Evolutionary conservation across 2,797 vertebrate species (phyloP).

Genomic region (Paratrypauchen microcephalus): DNA sequence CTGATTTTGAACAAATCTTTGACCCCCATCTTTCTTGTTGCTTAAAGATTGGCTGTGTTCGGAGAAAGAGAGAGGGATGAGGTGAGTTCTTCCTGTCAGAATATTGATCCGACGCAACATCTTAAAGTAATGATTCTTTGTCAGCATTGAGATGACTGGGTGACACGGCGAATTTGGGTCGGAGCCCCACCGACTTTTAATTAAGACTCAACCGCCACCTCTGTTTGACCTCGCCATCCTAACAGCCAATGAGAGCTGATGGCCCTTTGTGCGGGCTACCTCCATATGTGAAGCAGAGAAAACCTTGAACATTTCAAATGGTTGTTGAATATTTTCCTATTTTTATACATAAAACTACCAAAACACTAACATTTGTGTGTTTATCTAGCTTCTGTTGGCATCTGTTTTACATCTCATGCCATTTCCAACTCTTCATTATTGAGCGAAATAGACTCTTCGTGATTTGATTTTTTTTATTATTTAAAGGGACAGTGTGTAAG

Average conservation of each 20-base stretch:
- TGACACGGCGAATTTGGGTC: slow-evolving; percentile 59
- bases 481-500: no score
- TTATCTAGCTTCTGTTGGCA: no score
- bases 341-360: slow-evolving; percentile 15
- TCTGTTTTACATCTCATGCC: no score
- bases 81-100: slow-evolving; percentile 66
- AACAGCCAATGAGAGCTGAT: slow-evolving; percentile 36
- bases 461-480: no score
- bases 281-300: slow-evolving; percentile 49
- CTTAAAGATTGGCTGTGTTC: slow-evolving; percentile 60
- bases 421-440: no score
- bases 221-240: slow-evolving; percentile 65
- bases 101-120: slow-evolving; percentile 76
- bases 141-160: slow-evolving; percentile 70
- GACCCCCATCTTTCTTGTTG: slow-evolving; percentile 72
- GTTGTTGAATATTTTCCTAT: slow-evolving; percentile 15
- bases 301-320: slow-evolving; percentile 41
- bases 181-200: slow-evolving; percentile 72
- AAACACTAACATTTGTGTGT: neutral
- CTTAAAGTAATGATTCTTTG: slow-evolving; percentile 75
- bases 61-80: slow-evolving; percentile 32
- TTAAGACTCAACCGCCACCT: slow-evolving; percentile 65
- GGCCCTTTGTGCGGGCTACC: slow-evolving; percentile 33
- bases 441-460: no score
- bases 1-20: slow-evolving; percentile 78